Percentiles rank a stretch among this genome's conserved stretches.
Conservation (phyloP, 2,113 vertebrate species). For the Tragulus kanchil region DNA sequence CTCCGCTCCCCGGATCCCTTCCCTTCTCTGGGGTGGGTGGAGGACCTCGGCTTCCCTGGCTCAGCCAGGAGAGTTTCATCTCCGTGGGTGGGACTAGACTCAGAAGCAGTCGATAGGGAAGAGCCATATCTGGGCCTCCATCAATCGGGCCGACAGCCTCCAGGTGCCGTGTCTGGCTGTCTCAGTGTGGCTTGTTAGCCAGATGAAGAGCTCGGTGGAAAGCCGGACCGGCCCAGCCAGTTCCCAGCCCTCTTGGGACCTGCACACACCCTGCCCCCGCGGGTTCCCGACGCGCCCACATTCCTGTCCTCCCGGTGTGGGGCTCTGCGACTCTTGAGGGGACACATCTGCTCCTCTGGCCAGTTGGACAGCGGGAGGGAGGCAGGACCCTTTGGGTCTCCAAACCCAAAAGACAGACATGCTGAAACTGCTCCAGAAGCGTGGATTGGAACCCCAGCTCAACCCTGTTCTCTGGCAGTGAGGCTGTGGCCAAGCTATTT, state of each 20-base stretch:
- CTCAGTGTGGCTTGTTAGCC: not conserved
- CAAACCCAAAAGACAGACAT: not conserved
- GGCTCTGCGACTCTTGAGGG: not conserved
- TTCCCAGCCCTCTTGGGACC: not conserved
- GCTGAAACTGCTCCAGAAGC: not conserved
- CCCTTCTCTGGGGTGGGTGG: not conserved
- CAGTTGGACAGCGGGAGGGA: not conserved
- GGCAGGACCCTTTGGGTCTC: not conserved
- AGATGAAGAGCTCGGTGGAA: slow-evolving; percentile 55
- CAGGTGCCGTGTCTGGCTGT: not conserved
- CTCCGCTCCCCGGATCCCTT: not conserved
- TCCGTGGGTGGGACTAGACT: not conserved
- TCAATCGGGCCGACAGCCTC: not conserved
- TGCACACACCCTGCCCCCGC: not conserved
- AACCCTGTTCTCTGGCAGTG: not conserved
- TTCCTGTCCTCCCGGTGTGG: not conserved
- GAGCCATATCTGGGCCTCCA: not conserved
- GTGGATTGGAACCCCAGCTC: not conserved
- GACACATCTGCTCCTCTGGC: not conserved
- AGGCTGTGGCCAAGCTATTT: not conserved
- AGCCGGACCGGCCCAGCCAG: slow-evolving; percentile 26
- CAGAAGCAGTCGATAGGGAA: not conserved
- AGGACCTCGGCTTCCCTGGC: not conserved
- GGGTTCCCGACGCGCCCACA: not conserved
- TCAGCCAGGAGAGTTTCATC: not conserved